Evolutionary conservation across 1,140 invertebrate genomes (phyloP).

Genomic region (Reticulitermes speratus): DNA sequence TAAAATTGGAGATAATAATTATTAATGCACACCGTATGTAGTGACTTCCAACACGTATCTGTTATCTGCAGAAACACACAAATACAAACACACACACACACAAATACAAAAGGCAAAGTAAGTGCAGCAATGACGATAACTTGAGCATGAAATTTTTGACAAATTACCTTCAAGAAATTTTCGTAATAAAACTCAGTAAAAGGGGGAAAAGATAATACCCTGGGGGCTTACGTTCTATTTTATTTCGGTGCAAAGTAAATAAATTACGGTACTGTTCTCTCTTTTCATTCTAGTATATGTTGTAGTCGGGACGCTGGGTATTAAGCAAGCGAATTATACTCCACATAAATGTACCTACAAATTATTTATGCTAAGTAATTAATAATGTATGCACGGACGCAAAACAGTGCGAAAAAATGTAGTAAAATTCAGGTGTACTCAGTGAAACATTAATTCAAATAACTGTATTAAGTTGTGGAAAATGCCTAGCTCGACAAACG

Average conservation of each 20-base stretch:
- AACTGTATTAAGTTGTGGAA: not conserved
- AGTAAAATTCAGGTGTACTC: constrained; percentile 12
- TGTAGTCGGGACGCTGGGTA: not conserved
- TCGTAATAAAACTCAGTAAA: not conserved
- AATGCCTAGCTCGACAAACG: not conserved
- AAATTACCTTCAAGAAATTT: not conserved
- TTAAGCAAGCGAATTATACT: not conserved
- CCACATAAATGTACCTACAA: not conserved
- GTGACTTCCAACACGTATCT: not conserved
- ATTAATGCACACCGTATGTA: too few species aligned
- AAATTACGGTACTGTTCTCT: not conserved
- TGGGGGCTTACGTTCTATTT: not conserved
- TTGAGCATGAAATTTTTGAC: not conserved
- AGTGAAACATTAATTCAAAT: not conserved
- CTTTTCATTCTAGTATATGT: not conserved
- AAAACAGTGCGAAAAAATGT: not conserved
- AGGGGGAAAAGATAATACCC: not conserved
- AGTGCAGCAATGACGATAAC: not conserved
- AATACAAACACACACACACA: too few species aligned
- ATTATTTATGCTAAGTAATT: constrained; percentile 15
- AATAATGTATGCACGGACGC: constrained; percentile 5
- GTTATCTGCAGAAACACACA: not conserved
- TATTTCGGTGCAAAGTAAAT: not conserved
- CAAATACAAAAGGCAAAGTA: too few species aligned
- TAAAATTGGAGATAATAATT: too few species aligned